Evolutionary conservation across 1,140 invertebrate genomes (phyloP), one percentile per base, ranked within the genome.

Genomic region (Helicoverpa armigera): DNA sequence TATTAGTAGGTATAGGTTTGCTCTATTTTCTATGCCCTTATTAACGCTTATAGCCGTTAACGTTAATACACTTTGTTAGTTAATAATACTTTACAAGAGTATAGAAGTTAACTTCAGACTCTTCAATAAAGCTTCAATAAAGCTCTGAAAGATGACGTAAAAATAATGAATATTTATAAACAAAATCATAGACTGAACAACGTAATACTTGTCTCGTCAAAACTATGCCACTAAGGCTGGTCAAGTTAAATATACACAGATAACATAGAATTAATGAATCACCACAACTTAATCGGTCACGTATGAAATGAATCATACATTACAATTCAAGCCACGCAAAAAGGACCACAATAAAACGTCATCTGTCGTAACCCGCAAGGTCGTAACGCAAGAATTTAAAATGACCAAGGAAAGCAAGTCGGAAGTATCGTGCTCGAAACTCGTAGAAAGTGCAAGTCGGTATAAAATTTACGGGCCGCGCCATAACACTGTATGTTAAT

Each of bases 401-500:
- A 82, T 83, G 72, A 56, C 72, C 61, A 61, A 85, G 78, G 83
- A 86, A 88, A 84, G 79, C 80, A 70, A 84, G 72, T 84, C 81
- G 84, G 83, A 87, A 87, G 84, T 87, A 23, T 79, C 86, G 82
- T 88, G 82, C 76, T 86, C 83, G 79, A 82, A 85, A 88, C 79
- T 75, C 72, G 85, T 89, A 89, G 87, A 87, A 87, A 87, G 85
- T 90, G 85, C 80, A 88, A 88, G 88, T 89, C 82, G 82, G 78
- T 78, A 87, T 87, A 83, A 87, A 89, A 84, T 86, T 86, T 87
- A 86, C 84, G 67, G 85, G 72, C 82, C 82, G 85, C 83, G 76
- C 84, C 82, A 87, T 87, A 83, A 82, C 82, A 84, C 72, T 67
- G 73, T 86, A 83, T 88, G 87, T 88, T 88, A 90, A 90, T 89